Conservation (phyloP, 2,888 invertebrate species). For the Troides oblongomaculatus region DNA sequence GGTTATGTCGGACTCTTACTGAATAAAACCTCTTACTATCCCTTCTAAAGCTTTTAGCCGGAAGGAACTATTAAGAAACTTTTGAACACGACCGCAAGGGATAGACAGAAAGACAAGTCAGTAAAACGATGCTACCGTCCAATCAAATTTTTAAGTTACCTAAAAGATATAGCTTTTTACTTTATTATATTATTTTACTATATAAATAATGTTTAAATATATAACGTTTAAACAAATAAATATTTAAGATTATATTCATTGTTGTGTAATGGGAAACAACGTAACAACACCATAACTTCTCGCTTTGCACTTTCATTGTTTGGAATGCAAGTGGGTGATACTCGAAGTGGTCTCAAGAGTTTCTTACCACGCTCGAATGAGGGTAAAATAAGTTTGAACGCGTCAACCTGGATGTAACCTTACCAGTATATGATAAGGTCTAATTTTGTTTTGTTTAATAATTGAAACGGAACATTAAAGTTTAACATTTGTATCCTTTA, state of each 20-base stretch:
- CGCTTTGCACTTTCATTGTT: not conserved
- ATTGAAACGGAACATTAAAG: not conserved
- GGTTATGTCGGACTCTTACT: no score
- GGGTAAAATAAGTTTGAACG: not conserved
- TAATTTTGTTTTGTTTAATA: not conserved
- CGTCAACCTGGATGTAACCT: not conserved
- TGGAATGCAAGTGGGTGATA: slow-evolving; percentile 2
- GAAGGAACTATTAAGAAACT: no score
- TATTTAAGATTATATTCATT: not conserved
- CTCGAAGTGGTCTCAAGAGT: not conserved
- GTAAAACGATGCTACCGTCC: no score
- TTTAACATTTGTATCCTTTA: not conserved
- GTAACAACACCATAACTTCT: not conserved
- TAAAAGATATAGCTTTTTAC: no score
- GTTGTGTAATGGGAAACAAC: not conserved
- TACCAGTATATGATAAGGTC: not conserved
- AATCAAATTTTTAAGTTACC: no score
- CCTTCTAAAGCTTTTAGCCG: no score
- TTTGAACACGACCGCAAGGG: no score
- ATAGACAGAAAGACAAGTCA: no score
- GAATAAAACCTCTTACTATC: no score
- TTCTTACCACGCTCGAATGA: not conserved
- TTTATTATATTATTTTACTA: no score
- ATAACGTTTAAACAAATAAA: no score
- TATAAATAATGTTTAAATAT: no score